Conservation (phyloP, 1,140 invertebrate genomes). For the Drosophila neocordata region DNA sequence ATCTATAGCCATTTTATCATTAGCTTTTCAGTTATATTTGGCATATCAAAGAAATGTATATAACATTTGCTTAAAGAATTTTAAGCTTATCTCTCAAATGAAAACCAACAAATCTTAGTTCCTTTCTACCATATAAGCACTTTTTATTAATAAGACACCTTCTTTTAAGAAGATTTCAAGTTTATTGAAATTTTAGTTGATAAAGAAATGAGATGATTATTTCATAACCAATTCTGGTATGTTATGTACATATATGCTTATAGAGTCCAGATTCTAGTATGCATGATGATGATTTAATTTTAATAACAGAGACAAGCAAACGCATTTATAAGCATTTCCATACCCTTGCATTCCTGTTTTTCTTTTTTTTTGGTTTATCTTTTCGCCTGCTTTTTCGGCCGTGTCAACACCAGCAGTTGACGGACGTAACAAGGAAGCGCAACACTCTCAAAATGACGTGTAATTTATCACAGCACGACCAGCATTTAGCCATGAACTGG, state of each 20-base stretch:
- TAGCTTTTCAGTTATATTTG: no score
- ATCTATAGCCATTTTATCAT: no score
- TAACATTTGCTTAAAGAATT: no score
- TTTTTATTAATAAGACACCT: no score
- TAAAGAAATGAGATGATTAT: background rate
- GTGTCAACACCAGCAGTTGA: conserved; percentile 29
- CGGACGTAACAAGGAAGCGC: conserved; percentile 29
- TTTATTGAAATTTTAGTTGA: no score
- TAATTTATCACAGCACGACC: conserved; percentile 29
- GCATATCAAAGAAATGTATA: no score
- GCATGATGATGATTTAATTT: conserved; percentile 27
- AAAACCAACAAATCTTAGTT: no score
- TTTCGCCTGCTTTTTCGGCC: background rate
- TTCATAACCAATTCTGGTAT: background rate
- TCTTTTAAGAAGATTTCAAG: no score
- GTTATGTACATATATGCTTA: background rate
- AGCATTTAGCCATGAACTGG: conserved; percentile 28
- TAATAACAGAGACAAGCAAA: conserved; percentile 12
- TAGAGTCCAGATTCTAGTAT: background rate
- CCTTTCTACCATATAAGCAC: no score
- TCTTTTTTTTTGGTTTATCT: background rate
- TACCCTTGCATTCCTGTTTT: conserved; percentile 2
- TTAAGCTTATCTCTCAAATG: no score
- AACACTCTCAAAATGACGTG: conserved; percentile 25
- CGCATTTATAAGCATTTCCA: conserved; percentile 12